Percentiles rank a stretch among this genome's conserved stretches.
Evolutionary conservation across 2,113 vertebrate genomes (phyloP).

Genomic region (human): GRCh38 chr7:22723001-22723500

Average conservation of each 20-base stretch:
- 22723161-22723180: not conserved
- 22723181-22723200: not conserved
- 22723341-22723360: not conserved
- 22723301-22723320: not conserved
- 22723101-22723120: not conserved
- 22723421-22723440: constrained; percentile 33
- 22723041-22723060: not conserved
- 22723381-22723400: not conserved
- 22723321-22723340: not conserved
- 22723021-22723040: not conserved
- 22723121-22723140: not conserved
- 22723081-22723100: not conserved
- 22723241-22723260: not conserved
- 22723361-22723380: constrained; percentile 36
- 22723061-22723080: not conserved
- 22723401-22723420: not conserved
- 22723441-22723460: constrained; percentile 40
- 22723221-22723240: not conserved
- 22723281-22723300: not conserved
- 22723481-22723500: constrained; percentile 54
- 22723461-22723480: constrained; percentile 40
- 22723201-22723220: not conserved
- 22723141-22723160: not conserved
- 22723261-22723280: not conserved
- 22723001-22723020: not conserved